These are phyloP conservation scores for Gastracanthus pulcherrimus DNA, from an alignment of 2,888 invertebrate species.

Conservation along the genomic window DNA sequence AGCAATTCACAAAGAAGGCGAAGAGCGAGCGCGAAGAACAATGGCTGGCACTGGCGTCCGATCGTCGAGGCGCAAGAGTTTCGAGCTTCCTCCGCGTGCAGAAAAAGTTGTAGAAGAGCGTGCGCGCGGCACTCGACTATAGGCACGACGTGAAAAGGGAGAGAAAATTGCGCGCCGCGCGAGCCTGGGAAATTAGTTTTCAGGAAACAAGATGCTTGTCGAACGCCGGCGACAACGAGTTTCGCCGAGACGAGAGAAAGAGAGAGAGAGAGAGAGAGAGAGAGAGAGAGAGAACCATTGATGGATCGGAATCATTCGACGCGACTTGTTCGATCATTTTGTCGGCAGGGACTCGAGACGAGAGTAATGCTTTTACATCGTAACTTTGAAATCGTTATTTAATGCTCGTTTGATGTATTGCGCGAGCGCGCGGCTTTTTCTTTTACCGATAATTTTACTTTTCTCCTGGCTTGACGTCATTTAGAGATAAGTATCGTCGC, in stretches of 20 bases:
- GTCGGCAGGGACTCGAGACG: background rate
- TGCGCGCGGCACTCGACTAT: background rate
- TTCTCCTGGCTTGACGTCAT: background rate
- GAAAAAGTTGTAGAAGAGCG: background rate
- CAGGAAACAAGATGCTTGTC: slow-evolving; percentile 26
- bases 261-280: too few relatives aligned
- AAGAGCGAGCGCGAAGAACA: slow-evolving; percentile 8
- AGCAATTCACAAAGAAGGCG: slow-evolving; percentile 3
- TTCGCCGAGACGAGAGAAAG: too few relatives aligned
- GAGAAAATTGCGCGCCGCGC: background rate
- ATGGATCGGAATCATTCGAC: slow-evolving; percentile 31
- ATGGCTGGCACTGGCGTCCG: background rate
- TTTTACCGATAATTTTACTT: background rate
- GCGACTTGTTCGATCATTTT: slow-evolving; percentile 31
- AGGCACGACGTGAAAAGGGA: background rate
- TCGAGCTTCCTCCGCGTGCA: too few relatives aligned
- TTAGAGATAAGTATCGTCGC: background rate
- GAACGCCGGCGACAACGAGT: slow-evolving; percentile 22
- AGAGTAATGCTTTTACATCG: background rate
- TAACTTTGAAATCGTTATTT: slow-evolving; percentile 17
- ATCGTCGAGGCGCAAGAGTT: background rate
- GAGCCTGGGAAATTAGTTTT: slow-evolving; percentile 48
- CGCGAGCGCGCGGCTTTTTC: background rate
- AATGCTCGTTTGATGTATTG: background rate
- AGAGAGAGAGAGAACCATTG: too few relatives aligned